Evolutionary conservation across 2,113 vertebrate species (phyloP), one percentile per base, ranked within the genome.

Genomic region (Orycteropus afer): DNA sequence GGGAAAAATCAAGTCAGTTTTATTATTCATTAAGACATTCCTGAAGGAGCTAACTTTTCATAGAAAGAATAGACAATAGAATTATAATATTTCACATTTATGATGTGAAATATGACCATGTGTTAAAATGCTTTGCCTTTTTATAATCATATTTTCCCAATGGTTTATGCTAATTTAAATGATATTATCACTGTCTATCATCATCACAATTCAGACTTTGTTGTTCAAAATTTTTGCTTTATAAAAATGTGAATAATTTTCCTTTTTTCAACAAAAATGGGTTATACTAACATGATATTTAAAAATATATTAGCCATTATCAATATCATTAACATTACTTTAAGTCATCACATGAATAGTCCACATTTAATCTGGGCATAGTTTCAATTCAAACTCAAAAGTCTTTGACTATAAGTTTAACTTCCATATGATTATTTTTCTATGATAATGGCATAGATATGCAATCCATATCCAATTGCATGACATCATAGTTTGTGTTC

Each of bases 21-120:
- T 98, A 98, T 98, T 98, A 98, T 98, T 98, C 98, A 98, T 98
- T 98, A 98, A 98, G 98, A 98, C 97, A 97, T 97, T 98, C 97
- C 97, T 98, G 97, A 98, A 98, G 98, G 96, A 98, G 92, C 93
- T 96, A 98, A 98, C 98, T 98, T 98, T 98, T 97, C 97, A 98
- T 92, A 96, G 97, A 98, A 98, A 98, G 97, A 98, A 98, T 91
- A 98, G 98, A 98, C 97, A 98, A 98, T 98, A 96, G 98, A 98
- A 98, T 98, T 98, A 98, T 88, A 98, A 98, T 98, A 98, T 98
- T 98, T 98, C 97, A 97, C 92, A 97, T 95, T 98, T 98, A 95
- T 83, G 94, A 76, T 95, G 85, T 95, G 85, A 95, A 98, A 98
- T 97, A 98, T 98, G 96, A 97, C 98, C 97, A 95, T 95, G 95